A percentile compares a stretch with the other conserved stretches of the same genome.
Evolutionary conservation across 2,797 vertebrate genomes (phyloP).

Genomic region (Cyprinodon diabolis): DNA sequence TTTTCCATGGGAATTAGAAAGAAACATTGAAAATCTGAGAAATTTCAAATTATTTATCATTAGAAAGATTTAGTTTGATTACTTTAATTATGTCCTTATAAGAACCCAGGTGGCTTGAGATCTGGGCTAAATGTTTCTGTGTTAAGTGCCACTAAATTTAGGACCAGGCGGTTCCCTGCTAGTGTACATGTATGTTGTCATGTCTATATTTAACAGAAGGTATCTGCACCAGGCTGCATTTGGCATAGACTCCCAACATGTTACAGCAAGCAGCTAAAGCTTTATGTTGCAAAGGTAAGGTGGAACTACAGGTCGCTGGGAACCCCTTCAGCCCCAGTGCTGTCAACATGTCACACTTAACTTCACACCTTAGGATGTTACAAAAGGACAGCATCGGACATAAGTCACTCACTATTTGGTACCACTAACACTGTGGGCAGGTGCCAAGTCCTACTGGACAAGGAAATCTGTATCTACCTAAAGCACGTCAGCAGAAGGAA

Average conservation of each 20-base stretch:
- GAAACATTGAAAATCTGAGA: too few relatives aligned
- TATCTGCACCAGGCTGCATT: conserved; percentile 24
- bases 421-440: neutral
- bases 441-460: neutral
- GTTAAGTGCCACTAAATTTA: neutral
- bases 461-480: neutral
- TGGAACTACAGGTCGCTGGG: neutral
- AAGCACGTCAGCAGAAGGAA: neutral
- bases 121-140: neutral
- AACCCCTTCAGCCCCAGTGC: neutral
- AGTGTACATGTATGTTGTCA: conserved; percentile 18
- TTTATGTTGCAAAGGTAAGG: conserved; percentile 43
- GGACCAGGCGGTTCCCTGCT: conserved; percentile 1
- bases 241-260: conserved; percentile 17
- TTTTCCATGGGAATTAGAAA: too few relatives aligned
- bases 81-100: too few relatives aligned
- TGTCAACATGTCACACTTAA: neutral
- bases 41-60: too few relatives aligned
- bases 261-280: conserved; percentile 13
- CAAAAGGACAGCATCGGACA: neutral
- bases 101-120: too few relatives aligned
- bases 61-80: too few relatives aligned
- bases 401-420: neutral
- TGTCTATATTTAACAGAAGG: conserved; percentile 48
- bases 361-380: neutral